Evolutionary conservation across 1,140 invertebrate genomes (phyloP), one percentile per base, ranked within the genome.

Genomic region (Zaprionus camerounensis): DNA sequence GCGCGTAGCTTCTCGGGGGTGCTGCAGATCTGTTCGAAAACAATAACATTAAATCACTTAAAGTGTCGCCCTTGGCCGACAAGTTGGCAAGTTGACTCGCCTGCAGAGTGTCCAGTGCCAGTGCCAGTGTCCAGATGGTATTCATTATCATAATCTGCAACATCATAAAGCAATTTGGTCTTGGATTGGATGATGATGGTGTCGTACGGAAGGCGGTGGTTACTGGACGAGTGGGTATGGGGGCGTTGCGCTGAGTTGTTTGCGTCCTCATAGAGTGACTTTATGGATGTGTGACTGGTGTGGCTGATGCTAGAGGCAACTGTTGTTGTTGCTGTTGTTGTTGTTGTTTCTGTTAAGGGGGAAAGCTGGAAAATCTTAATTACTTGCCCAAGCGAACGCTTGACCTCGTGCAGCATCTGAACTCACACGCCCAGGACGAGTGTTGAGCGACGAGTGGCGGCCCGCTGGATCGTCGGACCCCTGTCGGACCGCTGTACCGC

Each of bases 41-140:
- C 81, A 82, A 91, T 88, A 82, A 91, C 83, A 91, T 92, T 92
- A 92, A 92, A 92, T 92, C 91, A 92, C 91, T 92, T 92, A 87
- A 92, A 92, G 87, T 92, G 91, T 92, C 91, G 80, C 79, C 82
- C 82, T 82, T 80, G 78, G 64, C 65, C 56, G 62, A 1, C 44
- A 44, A 58, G 66, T 24, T 61, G 51, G 38, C 46, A 46, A 46
- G n/a, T 17, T 46, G 46, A 49, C 44, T 49, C 46, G 46, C 53
- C 67, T 81, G 79, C 79, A 53, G 70, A 90, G 75, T 83, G 85
- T 90, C 74, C 80, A 91, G 78, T 77, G 78, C 85, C 84, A 44
- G 41, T 44, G 41, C 41, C 41, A 44, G 41, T 46, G 67, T 78
- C 82, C 91, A 92, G 91, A 92, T 92, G 91, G 85, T 76, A 83